Conservation (phyloP, 2,888 invertebrate species). For the Zygogramma bicolorata region DNA sequence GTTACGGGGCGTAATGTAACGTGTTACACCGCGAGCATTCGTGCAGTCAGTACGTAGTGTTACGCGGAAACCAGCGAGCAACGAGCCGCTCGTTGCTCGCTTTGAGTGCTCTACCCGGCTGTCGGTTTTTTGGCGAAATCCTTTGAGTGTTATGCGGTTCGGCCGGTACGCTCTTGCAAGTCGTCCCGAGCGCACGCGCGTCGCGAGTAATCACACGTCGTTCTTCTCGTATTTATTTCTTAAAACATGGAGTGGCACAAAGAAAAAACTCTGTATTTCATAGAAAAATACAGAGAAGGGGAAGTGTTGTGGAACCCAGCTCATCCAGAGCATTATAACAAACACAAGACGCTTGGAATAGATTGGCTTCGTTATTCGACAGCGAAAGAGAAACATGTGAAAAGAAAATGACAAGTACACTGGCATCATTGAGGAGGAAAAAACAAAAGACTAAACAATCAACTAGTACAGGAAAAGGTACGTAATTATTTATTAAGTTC, state of each 20-base stretch:
- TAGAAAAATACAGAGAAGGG: background rate
- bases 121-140: background rate
- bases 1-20: background rate
- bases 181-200: background rate
- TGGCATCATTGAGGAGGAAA: background rate
- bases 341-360: background rate
- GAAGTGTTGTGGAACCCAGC: background rate
- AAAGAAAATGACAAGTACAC: background rate
- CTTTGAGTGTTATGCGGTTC: background rate
- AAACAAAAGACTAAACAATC: background rate
- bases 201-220: background rate
- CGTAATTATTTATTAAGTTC: background rate
- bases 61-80: background rate
- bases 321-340: background rate
- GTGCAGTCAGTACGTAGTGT: background rate
- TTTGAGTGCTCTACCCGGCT: background rate
- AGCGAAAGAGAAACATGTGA: background rate
- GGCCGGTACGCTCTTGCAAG: background rate
- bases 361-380: background rate
- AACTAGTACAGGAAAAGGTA: background rate
- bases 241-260: background rate
- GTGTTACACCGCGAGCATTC: background rate
- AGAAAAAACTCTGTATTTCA: background rate
- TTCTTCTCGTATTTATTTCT: background rate
- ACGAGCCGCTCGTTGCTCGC: background rate